A percentile compares a stretch with the other conserved stretches of the same genome.
phyloP scores from a whole-genome alignment of 2,797 vertebrate genomes.

The Danio choprae region DNA sequence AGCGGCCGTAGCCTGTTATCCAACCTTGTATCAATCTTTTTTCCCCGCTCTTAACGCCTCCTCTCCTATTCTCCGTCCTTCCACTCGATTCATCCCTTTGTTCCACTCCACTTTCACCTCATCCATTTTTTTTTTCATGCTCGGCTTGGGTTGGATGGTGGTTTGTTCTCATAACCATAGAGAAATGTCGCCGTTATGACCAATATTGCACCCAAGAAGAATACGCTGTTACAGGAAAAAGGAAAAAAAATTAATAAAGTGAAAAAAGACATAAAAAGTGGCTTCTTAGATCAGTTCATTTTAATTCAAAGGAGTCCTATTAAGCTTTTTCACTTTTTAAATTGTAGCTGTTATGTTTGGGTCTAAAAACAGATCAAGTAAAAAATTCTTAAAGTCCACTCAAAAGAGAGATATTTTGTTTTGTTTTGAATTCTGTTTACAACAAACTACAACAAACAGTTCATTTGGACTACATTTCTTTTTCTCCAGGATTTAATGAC shows the following conservation, averaged over 20 bases:
- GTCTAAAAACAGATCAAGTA: no score
- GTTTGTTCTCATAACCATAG: conserved; percentile 93
- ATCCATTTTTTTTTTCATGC: conserved; percentile 75
- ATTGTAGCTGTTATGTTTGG: no score
- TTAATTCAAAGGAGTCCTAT: not conserved
- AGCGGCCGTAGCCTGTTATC: conserved; percentile 70
- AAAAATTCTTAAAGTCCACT: no score
- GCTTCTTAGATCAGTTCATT: not conserved
- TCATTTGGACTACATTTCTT: no score
- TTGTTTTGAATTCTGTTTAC: no score
- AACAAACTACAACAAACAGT: no score
- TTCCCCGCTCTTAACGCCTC: not conserved
- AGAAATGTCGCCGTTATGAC: conserved; percentile 96
- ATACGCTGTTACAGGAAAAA: conserved; percentile 80
- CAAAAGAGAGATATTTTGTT: no score
- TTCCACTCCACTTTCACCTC: conserved; percentile 3
- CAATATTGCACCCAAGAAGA: conserved; percentile 92
- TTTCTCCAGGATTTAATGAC: no score
- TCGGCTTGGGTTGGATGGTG: conserved; percentile 86
- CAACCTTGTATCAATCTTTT: conserved; percentile 57
- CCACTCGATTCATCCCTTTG: conserved; percentile 10
- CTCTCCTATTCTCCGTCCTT: conserved; percentile 8
- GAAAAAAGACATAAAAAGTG: conserved; percentile 15
- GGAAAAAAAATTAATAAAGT: no score
- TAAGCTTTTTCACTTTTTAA: not conserved